Evolutionary conservation across 1,140 invertebrate genomes (phyloP).

Genomic region (Rhagoletis zephyria): DNA sequence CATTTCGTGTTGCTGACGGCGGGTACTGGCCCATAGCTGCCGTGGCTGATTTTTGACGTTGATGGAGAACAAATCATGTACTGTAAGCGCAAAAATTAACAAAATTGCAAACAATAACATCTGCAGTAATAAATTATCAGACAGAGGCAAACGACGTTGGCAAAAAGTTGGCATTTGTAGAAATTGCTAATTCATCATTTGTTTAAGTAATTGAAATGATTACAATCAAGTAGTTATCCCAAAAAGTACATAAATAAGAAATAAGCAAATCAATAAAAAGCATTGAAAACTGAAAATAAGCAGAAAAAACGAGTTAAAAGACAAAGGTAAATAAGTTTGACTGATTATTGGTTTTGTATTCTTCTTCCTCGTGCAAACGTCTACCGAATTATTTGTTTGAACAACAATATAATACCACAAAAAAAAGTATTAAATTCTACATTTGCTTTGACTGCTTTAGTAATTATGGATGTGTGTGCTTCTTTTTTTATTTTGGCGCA

Average conservation of each 20-base stretch:
- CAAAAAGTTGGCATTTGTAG: conserved; percentile 11
- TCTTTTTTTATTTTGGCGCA: not conserved
- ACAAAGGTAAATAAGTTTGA: not conserved
- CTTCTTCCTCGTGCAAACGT: not conserved
- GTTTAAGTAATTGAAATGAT: conserved; percentile 47
- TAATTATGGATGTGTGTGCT: not conserved
- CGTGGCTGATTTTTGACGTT: conserved; percentile 2
- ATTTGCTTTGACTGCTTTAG: not conserved
- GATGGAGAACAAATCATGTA: conserved; percentile 47
- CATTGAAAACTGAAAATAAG: not conserved
- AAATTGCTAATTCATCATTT: conserved; percentile 49
- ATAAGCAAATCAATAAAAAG: not conserved
- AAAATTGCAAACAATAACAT: conserved; percentile 1
- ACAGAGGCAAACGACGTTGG: not conserved
- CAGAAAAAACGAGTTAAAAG: not conserved
- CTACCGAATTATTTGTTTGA: not conserved
- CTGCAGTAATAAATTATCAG: conserved; percentile 19
- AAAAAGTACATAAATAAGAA: not conserved
- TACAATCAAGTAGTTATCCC: conserved; percentile 4
- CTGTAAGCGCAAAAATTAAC: too few relatives aligned
- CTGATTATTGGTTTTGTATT: conserved; percentile 6
- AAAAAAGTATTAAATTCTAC: not conserved
- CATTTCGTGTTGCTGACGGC: not conserved
- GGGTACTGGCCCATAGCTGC: conserved; percentile 36
- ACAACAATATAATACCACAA: not conserved